Base-by-base conservation (phyloP, 1,140 invertebrate genomes). In the Physella acuta region DNA sequence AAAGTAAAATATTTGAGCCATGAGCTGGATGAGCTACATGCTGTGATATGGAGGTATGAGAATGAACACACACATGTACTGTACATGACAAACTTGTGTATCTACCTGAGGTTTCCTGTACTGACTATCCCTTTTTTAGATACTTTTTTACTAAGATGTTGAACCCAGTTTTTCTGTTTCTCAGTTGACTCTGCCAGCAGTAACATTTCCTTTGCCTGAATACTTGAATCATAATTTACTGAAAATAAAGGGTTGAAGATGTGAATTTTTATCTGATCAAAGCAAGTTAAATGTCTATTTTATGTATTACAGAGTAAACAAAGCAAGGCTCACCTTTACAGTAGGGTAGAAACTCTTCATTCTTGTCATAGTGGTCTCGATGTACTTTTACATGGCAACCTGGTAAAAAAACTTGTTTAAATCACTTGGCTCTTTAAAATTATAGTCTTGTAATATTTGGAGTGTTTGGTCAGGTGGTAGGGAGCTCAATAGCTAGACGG, bases 331-430 rank as follows among this genome's bases (percentile, higher is more conserved):
- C 24, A 66, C 63, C 63, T 66, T 55, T 66, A 55, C 63, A 66
- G 37, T 66, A 66, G 55, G 63, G 49, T 36, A 66, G 75, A 74
- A 85, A 84, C 71, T 85, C 82, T 76, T 84, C 83, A 72, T 82
- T 81, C 66, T 80, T 84, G 70, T 85, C 84, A 79, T 94, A 89
- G 89, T 98, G 95, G 81, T 98, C 95, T 85, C 93, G 92, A 85
- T 99, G 96, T 74, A 98, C 92, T 88, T 98, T 98, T 77, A 95
- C 92, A 79, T 93, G 92, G 87, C 96, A 98, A 76, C 94, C 94
- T 95, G 79, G 39, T 31, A 36, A 17, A 39, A n/a, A 60, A 60
- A 11, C 28, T 16, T 33, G 14, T 4, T 36, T n/a, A n/a, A n/a
- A n/a, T n/a, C n/a, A n/a, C n/a, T n/a, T n/a, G n/a, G 44, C n/a